phyloP scores from a whole-genome alignment of 2,113 vertebrate species.

The Phoenicopterus ruber region DNA sequence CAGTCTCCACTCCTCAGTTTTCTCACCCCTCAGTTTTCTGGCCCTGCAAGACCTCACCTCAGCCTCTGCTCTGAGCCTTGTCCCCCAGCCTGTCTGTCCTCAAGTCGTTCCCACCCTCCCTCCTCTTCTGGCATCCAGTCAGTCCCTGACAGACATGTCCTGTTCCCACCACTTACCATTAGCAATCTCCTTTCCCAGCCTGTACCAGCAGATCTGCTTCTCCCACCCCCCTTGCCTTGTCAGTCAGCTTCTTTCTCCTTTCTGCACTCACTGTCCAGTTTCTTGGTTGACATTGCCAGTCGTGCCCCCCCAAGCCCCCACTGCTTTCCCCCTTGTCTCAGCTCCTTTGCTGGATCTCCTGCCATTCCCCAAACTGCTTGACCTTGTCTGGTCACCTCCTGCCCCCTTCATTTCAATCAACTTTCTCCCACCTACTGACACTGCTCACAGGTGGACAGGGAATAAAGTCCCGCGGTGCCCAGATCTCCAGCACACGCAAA shows the following conservation, averaged over 20 bases:
- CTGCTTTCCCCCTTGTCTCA: background rate
- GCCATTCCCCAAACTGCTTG: background rate
- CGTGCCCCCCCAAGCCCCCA: background rate
- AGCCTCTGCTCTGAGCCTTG: background rate
- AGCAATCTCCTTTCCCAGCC: background rate
- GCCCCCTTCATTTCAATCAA: background rate
- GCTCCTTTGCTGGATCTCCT: background rate
- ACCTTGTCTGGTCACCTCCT: background rate
- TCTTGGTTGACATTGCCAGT: background rate
- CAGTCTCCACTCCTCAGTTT: background rate
- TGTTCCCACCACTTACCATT: background rate
- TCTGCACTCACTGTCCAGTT: background rate
- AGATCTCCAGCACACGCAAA: background rate
- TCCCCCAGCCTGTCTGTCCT: background rate
- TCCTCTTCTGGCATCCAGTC: background rate
- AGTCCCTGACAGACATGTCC: background rate
- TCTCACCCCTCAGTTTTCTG: background rate
- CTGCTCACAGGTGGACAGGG: background rate
- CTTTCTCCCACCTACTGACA: background rate
- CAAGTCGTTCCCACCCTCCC: background rate
- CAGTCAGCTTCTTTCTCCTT: background rate
- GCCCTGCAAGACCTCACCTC: background rate
- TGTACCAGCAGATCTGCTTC: background rate
- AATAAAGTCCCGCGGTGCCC: background rate
- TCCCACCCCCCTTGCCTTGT: background rate